Base-by-base conservation (phyloP, 1,140 invertebrate species). In the Colletes gigas region DNA sequence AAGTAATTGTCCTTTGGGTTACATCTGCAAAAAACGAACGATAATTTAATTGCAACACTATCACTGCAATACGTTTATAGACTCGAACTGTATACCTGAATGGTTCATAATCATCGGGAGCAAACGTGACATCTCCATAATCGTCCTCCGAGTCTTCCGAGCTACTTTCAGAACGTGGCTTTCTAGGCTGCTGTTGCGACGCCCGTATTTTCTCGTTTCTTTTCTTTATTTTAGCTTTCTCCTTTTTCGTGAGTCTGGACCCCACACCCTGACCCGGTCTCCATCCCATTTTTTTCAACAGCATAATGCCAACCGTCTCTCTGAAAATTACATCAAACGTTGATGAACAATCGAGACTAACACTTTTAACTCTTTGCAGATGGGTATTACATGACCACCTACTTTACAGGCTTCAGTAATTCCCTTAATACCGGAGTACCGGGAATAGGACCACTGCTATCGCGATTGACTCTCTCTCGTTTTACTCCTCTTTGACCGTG, bases 181-280 rank as follows among this genome's bases (percentile, higher is more conserved):
- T 50, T 7, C 65, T 21, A 47, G 88, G 73, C 52, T 90, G 85
- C 8, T 95, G 95, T 83, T 96, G 92, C 72, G 94, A 97, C 1
- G 96, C 92, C 92, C 95, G 95, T 55, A 94, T 90, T 81, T 92
- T 93, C 21, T 93, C 87, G 50, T 91, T 92, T 60, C 88, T 88
- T 75, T 93, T 73, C 41, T 83, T 86, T 44, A 89, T 83, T 78
- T 84, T 85, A n/a, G 73, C 92, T 90, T 96, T 97, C 83, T 96
- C 95, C 44, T 87, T 90, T 39, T 92, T 94, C 9, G 94, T 96
- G 66, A 96, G 86, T 70, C 95, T 93, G 8, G 97, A 96, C 1
- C 98, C 98, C n/a, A 98, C 94, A 4, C 98, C 98, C 92, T 98
- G 97, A 0, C 98, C 98, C 50, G 96, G 96, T 89, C 96, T 96